phyloP scores from a whole-genome alignment of 2,113 vertebrate genomes.

The Dipodomys stephensi region DNA sequence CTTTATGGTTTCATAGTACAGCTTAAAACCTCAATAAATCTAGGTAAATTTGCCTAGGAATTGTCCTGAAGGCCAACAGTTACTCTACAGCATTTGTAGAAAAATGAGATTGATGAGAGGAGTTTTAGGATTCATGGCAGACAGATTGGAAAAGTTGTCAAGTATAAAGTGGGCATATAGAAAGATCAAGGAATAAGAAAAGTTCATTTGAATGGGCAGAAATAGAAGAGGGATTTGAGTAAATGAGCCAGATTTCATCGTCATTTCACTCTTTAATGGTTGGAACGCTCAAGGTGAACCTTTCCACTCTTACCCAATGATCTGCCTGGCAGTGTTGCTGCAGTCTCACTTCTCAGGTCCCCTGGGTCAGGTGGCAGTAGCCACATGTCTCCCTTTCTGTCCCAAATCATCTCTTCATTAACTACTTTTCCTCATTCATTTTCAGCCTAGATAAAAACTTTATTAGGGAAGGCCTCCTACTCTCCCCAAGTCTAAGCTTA shows the following conservation, averaged over 20 bases:
- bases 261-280: background rate
- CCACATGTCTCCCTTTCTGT: background rate
- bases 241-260: background rate
- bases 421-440: background rate
- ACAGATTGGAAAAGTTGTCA: background rate
- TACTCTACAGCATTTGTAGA: slow-evolving; percentile 37
- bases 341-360: background rate
- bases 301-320: accelerated
- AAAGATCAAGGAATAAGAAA: background rate
- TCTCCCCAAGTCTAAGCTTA: background rate
- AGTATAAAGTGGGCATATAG: background rate
- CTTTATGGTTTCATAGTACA: background rate
- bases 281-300: background rate
- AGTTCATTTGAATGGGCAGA: background rate
- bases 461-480: background rate
- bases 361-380: background rate
- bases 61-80: background rate
- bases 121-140: background rate
- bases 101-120: background rate
- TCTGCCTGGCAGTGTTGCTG: background rate
- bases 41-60: background rate
- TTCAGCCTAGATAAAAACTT: background rate
- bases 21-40: background rate
- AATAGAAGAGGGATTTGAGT: background rate
- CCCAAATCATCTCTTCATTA: background rate